phyloP scores from a whole-genome alignment of 1,140 invertebrate species.

The Micrasema minimum region DNA sequence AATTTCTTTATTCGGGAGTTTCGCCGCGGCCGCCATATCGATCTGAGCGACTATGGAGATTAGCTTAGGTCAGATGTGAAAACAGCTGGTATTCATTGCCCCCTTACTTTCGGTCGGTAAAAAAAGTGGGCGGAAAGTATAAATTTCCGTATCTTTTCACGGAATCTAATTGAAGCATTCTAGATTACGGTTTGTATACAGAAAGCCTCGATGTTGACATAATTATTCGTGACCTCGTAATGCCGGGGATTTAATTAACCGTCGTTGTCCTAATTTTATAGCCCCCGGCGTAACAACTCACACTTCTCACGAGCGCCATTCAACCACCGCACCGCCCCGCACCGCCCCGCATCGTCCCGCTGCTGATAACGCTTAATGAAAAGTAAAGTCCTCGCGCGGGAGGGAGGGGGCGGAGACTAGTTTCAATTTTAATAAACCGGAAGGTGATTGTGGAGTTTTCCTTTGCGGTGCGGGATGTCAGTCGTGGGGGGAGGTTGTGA shows the following conservation, averaged over 20 bases:
- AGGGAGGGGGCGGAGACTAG: no score
- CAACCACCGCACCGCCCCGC: not conserved
- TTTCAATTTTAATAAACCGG: not conserved
- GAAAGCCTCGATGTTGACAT: not conserved
- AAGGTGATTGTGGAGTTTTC: not conserved
- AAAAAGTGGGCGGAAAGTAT: no score
- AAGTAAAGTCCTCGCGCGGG: slow-evolving; percentile 1
- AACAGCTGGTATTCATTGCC: slow-evolving; percentile 26
- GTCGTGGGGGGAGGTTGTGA: not conserved
- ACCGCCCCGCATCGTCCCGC: no score
- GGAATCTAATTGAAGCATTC: no score
- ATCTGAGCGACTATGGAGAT: not conserved
- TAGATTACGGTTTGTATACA: not conserved
- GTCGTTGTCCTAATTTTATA: slow-evolving; percentile 1
- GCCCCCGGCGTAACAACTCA: not conserved
- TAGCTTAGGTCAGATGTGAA: slow-evolving; percentile 15
- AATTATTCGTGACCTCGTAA: slow-evolving; percentile 7
- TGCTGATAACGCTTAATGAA: slow-evolving; percentile 6
- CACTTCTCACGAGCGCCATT: slow-evolving; percentile 5
- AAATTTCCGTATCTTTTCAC: no score
- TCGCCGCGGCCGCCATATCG: not conserved
- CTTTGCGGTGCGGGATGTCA: not conserved
- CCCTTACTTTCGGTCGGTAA: no score
- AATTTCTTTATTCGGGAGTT: slow-evolving; percentile 30
- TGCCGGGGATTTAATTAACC: slow-evolving; percentile 2